Evolutionary conservation across 2,888 invertebrate species (phyloP).

Genomic region (Melanotus villosus): DNA sequence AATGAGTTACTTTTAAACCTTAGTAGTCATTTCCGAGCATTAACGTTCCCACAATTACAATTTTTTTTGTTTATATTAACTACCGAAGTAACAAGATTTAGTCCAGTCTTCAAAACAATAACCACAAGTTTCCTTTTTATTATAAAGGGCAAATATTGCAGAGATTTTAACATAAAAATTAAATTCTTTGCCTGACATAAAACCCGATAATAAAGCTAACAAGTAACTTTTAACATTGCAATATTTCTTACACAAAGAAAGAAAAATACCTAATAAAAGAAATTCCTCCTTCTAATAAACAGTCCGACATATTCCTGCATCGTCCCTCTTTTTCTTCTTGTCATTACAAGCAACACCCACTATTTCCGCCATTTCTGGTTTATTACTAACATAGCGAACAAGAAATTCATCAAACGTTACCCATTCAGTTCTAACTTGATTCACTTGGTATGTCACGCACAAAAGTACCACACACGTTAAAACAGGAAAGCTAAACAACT

Average conservation of each 20-base stretch:
- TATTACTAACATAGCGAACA: constrained; percentile 22
- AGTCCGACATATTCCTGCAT: constrained; percentile 34
- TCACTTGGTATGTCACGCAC: constrained; percentile 26
- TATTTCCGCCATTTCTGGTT: constrained; percentile 33
- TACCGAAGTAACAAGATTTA: too few species aligned
- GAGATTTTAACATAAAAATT: too few species aligned
- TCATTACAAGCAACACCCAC: constrained; percentile 33
- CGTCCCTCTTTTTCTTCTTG: constrained; percentile 29
- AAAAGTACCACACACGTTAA: constrained; percentile 26
- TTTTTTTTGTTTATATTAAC: too few species aligned
- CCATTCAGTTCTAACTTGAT: constrained; percentile 38
- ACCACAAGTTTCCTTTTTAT: too few species aligned
- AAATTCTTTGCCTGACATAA: too few species aligned
- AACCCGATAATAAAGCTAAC: too few species aligned
- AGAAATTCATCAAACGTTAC: constrained; percentile 43
- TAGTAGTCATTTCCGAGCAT: too few species aligned
- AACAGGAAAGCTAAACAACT: not conserved
- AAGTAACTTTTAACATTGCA: too few species aligned
- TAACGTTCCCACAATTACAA: too few species aligned
- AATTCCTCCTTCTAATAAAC: constrained; percentile 25
- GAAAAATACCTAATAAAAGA: constrained; percentile 1
- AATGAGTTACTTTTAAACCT: too few species aligned
- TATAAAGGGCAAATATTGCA: too few species aligned
- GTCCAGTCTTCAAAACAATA: too few species aligned
- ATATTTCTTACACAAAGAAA: not conserved